These are phyloP conservation scores for Penaeus chinensis DNA, from an alignment of 1,140 invertebrate species.

Conservation along the genomic window DNA sequence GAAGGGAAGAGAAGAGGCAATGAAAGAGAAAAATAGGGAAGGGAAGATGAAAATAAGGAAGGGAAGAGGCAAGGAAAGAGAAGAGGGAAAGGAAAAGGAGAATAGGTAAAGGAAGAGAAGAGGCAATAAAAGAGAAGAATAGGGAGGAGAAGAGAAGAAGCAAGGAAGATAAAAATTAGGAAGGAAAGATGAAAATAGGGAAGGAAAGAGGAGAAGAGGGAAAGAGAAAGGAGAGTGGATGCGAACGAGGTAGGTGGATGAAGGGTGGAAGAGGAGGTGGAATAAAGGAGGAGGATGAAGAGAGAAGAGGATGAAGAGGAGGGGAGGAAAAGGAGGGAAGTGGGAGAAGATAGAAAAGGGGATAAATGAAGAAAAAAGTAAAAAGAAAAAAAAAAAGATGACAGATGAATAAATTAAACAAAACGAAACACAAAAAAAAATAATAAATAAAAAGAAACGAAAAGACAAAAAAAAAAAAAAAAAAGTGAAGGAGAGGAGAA, in stretches of 20 bases:
- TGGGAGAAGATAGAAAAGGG: no score
- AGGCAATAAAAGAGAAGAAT: neutral
- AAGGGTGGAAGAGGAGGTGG: neutral
- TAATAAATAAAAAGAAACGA: no score
- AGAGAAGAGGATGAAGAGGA: no score
- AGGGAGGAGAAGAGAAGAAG: neutral
- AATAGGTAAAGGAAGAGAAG: neutral
- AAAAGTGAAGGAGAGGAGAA: no score
- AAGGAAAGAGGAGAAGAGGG: no score
- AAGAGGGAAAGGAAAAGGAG: neutral
- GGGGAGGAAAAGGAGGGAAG: no score
- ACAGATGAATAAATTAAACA: no score
- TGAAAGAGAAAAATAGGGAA: neutral
- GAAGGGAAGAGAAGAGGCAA: neutral
- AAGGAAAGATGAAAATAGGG: neutral
- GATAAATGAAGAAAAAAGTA: no score
- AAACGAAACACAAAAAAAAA: no score
- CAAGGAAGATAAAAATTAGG: neutral
- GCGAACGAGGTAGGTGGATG: neutral
- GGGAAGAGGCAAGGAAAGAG: neutral
- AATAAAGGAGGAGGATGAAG: no score
- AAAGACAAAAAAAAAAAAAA: no score
- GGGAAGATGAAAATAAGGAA: neutral
- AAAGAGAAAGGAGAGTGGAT: neutral
- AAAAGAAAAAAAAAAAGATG: no score